These are phyloP conservation scores for Willisornis vidua DNA, from an alignment of 2,113 vertebrate genomes.

Conservation along the genomic window DNA sequence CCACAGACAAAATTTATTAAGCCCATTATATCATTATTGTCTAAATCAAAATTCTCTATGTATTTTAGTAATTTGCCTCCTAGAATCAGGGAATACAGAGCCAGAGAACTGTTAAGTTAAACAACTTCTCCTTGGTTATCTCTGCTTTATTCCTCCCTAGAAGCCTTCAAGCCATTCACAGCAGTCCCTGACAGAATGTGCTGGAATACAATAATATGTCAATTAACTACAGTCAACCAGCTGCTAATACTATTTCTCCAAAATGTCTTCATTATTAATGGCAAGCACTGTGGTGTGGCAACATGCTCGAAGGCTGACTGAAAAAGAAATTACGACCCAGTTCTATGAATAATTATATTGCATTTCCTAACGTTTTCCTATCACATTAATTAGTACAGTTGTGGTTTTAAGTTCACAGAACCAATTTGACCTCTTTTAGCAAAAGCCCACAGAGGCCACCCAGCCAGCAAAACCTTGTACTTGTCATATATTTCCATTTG, in stretches of 20 bases:
- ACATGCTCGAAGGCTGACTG: conserved; percentile 27
- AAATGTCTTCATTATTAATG: conserved; percentile 70
- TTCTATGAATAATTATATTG: conserved; percentile 54
- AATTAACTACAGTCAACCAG: conserved; percentile 70
- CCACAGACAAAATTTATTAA: conserved; percentile 12
- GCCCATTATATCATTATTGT: conserved; percentile 16
- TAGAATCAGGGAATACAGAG: conserved; percentile 22
- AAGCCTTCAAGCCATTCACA: conserved; percentile 47
- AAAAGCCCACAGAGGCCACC: conserved; percentile 10
- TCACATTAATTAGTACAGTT: background rate
- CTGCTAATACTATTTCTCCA: conserved; percentile 65
- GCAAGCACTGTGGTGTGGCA: conserved; percentile 47
- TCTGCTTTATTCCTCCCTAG: conserved; percentile 57
- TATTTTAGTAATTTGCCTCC: conserved; percentile 22
- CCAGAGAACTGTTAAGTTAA: conserved; percentile 49
- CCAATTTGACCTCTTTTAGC: conserved; percentile 41
- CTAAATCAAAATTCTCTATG: conserved; percentile 5
- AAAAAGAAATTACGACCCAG: conserved; percentile 43
- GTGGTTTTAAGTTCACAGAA: conserved; percentile 48
- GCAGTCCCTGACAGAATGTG: conserved; percentile 60
- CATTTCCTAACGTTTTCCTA: conserved; percentile 23
- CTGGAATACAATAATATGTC: conserved; percentile 63
- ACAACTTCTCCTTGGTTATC: conserved; percentile 40
- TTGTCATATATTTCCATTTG: background rate
- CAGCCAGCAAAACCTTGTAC: conserved; percentile 2